Conservation (phyloP, 2,888 invertebrate species). For the Drosophila eohydei region DNA sequence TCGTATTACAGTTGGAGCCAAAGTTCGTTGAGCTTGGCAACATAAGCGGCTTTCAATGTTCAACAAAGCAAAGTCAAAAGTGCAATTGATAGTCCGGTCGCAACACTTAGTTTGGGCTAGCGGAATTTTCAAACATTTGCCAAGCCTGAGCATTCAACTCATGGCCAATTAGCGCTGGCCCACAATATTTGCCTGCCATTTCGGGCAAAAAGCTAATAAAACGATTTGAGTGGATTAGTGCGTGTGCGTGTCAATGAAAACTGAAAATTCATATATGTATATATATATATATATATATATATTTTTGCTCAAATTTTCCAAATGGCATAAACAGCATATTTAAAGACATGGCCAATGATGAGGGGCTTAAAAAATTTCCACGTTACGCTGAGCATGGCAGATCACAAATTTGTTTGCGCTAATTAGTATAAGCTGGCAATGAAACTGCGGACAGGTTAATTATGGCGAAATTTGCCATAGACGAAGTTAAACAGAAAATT, state of each 20-base stretch:
- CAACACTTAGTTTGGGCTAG: slow-evolving; percentile 2
- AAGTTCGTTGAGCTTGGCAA: slow-evolving; percentile 38
- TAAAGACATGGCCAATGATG: slow-evolving; percentile 42
- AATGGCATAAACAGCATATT: slow-evolving; percentile 40
- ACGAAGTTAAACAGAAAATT: neutral
- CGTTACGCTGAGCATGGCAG: slow-evolving; percentile 9
- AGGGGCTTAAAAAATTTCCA: slow-evolving; percentile 27
- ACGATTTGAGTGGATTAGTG: slow-evolving; percentile 52
- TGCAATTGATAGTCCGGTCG: slow-evolving; percentile 47
- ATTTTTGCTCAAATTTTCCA: slow-evolving; percentile 16
- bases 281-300: neutral
- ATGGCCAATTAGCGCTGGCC: slow-evolving; percentile 56
- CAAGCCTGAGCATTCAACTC: slow-evolving; percentile 29
- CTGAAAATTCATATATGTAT: slow-evolving; percentile 4
- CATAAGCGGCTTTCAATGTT: slow-evolving; percentile 23
- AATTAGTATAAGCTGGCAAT: slow-evolving; percentile 55
- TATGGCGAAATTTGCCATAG: slow-evolving; percentile 11
- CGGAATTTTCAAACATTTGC: slow-evolving; percentile 32
- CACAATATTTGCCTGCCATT: slow-evolving; percentile 32
- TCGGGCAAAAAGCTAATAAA: slow-evolving; percentile 31
- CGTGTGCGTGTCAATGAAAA: slow-evolving; percentile 27
- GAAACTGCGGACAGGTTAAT: slow-evolving; percentile 4
- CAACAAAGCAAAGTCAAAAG: slow-evolving; percentile 51
- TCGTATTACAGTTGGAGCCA: neutral
- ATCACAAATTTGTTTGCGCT: slow-evolving; percentile 24